Conservation (phyloP, 2,797 vertebrate species). For the Chelon labrosus region DNA sequence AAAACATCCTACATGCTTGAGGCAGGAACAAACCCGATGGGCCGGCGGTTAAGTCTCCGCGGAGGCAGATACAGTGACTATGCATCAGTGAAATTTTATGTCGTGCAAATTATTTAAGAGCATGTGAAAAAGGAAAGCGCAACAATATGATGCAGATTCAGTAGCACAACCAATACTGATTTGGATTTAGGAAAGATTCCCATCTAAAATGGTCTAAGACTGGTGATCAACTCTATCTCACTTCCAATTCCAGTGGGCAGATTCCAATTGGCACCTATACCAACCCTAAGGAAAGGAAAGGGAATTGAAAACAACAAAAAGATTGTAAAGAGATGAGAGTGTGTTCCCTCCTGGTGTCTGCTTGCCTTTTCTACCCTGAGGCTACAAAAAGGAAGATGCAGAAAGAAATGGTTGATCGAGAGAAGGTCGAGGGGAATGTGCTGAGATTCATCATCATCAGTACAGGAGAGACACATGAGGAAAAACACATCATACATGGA, state of each 20-base stretch:
- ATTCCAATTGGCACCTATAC: not conserved
- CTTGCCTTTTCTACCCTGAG: conserved; percentile 65
- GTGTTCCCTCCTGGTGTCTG: conserved; percentile 47
- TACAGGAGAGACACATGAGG: conserved; percentile 44
- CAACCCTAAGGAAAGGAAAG: not conserved
- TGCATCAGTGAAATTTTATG: conserved; percentile 21
- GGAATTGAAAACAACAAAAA: conserved; percentile 10
- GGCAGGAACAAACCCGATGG: conserved; percentile 22
- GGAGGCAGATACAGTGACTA: conserved; percentile 7
- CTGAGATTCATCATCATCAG: conserved; percentile 79
- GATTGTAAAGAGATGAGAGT: conserved; percentile 27
- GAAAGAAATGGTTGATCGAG: conserved; percentile 28
- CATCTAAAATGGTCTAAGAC: not conserved
- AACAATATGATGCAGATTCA: not conserved
- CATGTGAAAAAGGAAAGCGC: conserved; percentile 6
- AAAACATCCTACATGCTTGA: conserved; percentile 4
- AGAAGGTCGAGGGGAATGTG: conserved; percentile 37
- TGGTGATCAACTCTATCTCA: not conserved
- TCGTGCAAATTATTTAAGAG: conserved; percentile 32
- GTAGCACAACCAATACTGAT: not conserved
- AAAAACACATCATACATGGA: conserved; percentile 67
- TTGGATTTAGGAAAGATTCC: not conserved
- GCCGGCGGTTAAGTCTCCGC: conserved; percentile 16
- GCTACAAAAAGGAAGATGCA: conserved; percentile 56
- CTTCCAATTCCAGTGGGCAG: not conserved